phyloP scores from a whole-genome alignment of 2,888 invertebrate species.

The Clivina fossor region DNA sequence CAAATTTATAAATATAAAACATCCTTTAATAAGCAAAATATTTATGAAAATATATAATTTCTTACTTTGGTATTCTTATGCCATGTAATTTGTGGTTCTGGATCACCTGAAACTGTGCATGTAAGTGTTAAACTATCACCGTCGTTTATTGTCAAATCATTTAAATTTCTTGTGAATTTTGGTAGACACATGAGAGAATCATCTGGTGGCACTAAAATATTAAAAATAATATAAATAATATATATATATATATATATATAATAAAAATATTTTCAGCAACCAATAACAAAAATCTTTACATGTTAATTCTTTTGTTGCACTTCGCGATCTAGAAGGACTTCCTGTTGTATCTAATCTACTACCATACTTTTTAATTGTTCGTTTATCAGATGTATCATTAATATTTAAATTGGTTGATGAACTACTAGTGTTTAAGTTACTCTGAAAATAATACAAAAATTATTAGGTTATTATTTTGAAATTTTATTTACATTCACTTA shows the following conservation, averaged over 20 bases:
- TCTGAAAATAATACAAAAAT: slow-evolving; percentile 7
- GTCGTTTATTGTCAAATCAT: slow-evolving; percentile 76
- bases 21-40: neutral
- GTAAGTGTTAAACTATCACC: slow-evolving; percentile 83
- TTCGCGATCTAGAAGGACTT: slow-evolving; percentile 83
- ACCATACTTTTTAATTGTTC: slow-evolving; percentile 66
- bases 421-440: slow-evolving; percentile 38
- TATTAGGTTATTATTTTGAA: neutral
- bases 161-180: slow-evolving; percentile 76
- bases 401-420: slow-evolving; percentile 52
- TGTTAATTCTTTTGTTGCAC: slow-evolving; percentile 85
- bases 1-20: no score
- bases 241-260: slow-evolving; percentile 28
- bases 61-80: slow-evolving; percentile 77
- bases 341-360: slow-evolving; percentile 72
- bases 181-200: slow-evolving; percentile 87
- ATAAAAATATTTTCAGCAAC: slow-evolving; percentile 5
- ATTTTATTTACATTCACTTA: slow-evolving; percentile 7
- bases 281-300: slow-evolving; percentile 57
- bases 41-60: neutral
- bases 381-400: slow-evolving; percentile 54
- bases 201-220: slow-evolving; percentile 73
- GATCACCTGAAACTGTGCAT: slow-evolving; percentile 86
- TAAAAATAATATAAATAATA: slow-evolving; percentile 29
- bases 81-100: slow-evolving; percentile 91